A percentile compares a stretch with the other conserved stretches of the same genome.
Conservation (phyloP, 2,113 vertebrate genomes). For the Scortum barcoo region DNA sequence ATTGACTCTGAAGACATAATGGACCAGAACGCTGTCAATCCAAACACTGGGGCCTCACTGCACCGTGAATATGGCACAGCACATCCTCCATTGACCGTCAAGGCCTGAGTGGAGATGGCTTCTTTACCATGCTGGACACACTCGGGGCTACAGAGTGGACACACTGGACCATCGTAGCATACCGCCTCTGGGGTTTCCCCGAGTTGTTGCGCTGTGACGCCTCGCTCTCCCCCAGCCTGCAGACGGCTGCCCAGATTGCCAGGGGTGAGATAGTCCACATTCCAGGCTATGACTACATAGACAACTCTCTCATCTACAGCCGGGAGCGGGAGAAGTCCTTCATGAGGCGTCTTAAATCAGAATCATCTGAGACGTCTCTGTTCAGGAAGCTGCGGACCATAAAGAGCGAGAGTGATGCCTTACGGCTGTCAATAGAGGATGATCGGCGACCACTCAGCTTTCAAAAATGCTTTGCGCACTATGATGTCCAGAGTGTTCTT, state of each 20-base stretch:
- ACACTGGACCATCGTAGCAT: conserved; percentile 88
- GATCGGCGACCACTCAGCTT: conserved; percentile 90
- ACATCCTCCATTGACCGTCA: conserved; percentile 97
- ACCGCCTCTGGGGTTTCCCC: conserved; percentile 87
- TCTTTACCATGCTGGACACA: conserved; percentile 96
- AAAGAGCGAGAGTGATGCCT: conserved; percentile 92
- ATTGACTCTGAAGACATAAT: conserved; percentile 94
- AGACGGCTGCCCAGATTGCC: conserved; percentile 94
- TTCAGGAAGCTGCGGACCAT: conserved; percentile 93
- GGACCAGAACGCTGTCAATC: conserved; percentile 95
- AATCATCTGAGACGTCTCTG: conserved; percentile 91
- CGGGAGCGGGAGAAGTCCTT: conserved; percentile 92
- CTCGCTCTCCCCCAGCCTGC: conserved; percentile 91
- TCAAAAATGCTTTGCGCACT: conserved; percentile 97
- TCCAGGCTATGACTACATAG: conserved; percentile 92
- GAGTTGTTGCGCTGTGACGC: conserved; percentile 91
- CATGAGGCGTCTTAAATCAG: conserved; percentile 91
- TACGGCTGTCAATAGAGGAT: conserved; percentile 89
- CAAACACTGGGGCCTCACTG: conserved; percentile 95
- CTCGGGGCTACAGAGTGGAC: conserved; percentile 90
- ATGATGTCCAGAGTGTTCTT: conserved; percentile 96
- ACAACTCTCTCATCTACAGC: conserved; percentile 88
- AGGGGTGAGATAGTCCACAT: conserved; percentile 93
- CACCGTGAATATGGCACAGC: conserved; percentile 96
- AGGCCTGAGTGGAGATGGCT: conserved; percentile 90